Conservation (phyloP, 2,113 vertebrate genomes). For the Pagrus major region DNA sequence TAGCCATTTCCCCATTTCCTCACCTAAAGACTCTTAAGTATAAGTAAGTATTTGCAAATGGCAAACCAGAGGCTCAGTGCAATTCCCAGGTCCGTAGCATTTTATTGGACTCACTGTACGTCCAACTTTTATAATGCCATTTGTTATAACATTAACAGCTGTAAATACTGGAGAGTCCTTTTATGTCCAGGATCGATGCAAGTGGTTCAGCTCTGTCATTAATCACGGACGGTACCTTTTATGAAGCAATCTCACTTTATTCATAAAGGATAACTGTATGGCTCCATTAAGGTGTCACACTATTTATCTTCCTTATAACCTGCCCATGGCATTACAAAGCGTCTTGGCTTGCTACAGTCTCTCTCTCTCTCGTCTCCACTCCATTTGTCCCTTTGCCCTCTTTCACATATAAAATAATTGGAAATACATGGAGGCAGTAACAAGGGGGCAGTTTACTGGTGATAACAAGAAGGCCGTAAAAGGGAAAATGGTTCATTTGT, state of each 20-base stretch:
- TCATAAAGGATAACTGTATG: constrained; percentile 83
- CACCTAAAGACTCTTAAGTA: constrained; percentile 11
- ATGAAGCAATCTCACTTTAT: constrained; percentile 85
- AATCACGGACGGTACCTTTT: constrained; percentile 78
- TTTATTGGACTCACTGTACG: constrained; percentile 65
- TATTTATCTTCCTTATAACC: constrained; percentile 84
- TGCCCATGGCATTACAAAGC: constrained; percentile 77
- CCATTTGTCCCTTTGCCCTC: constrained; percentile 80
- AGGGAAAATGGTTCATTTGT: constrained; percentile 68
- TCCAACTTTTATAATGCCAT: constrained; percentile 76
- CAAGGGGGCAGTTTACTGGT: constrained; percentile 75
- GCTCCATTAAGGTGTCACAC: constrained; percentile 82
- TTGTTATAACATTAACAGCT: constrained; percentile 80
- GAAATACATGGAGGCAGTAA: constrained; percentile 80
- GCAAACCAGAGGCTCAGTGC: constrained; percentile 40
- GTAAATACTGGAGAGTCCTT: constrained; percentile 79
- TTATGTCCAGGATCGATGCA: constrained; percentile 71
- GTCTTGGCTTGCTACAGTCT: constrained; percentile 66
- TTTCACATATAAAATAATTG: constrained; percentile 82
- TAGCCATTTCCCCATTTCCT: too few species aligned
- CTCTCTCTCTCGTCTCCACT: constrained; percentile 61
- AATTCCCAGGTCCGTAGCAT: constrained; percentile 46
- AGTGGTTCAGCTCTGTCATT: constrained; percentile 69
- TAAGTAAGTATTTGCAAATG: constrained; percentile 19
- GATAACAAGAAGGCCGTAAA: constrained; percentile 74